Percentiles rank a stretch among this genome's conserved stretches.
phyloP scores from a whole-genome alignment of 2,113 vertebrate species.

The Empidonax traillii region DNA sequence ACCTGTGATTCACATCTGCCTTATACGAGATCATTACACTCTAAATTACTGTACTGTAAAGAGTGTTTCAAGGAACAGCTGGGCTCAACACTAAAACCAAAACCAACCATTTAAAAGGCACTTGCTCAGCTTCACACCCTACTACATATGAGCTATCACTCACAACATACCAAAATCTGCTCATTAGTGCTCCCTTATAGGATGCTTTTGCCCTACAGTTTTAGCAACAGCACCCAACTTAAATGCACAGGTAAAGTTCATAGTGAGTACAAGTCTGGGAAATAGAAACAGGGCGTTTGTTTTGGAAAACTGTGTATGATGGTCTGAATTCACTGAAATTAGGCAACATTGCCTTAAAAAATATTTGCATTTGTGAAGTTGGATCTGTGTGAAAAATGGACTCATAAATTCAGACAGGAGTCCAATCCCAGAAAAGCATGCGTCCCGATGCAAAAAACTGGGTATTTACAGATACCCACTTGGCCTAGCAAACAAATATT shows the following conservation, averaged over 20 bases:
- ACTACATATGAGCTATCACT: background rate
- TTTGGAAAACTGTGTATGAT: background rate
- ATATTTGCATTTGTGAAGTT: background rate
- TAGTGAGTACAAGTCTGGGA: rapidly evolving
- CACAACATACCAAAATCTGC: background rate
- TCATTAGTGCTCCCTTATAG: background rate
- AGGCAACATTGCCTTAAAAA: background rate
- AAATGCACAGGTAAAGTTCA: background rate
- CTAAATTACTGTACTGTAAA: background rate
- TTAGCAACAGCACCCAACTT: background rate
- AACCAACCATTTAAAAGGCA: conserved; percentile 1
- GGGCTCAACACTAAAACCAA: background rate
- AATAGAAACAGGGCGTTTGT: background rate
- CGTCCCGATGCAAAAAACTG: background rate
- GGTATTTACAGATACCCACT: background rate
- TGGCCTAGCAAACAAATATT: background rate
- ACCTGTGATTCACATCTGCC: conserved; percentile 29
- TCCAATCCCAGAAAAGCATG: background rate
- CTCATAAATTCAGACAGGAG: background rate
- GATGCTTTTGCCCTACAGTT: background rate
- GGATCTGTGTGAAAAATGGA: background rate
- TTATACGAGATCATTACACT: background rate
- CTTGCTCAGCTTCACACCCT: background rate
- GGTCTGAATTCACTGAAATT: background rate
- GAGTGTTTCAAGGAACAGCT: conserved; percentile 18